A percentile compares a stretch with the other conserved stretches of the same genome.
These are phyloP conservation scores for Mylabris phalerata DNA, from an alignment of 1,140 invertebrate species.

Conservation along the genomic window DNA sequence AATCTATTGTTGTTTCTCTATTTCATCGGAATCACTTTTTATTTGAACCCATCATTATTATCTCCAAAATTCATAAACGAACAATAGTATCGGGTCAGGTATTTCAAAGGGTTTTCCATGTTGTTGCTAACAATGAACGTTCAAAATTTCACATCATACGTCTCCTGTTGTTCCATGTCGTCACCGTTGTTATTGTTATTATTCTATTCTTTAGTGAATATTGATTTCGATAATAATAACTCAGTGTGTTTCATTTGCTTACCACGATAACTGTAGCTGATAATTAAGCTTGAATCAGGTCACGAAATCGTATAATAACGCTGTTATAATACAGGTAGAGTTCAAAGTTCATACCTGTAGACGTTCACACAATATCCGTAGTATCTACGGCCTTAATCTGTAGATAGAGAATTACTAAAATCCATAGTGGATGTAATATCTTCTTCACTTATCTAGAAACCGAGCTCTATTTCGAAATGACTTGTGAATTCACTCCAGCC, in stretches of 20 bases:
- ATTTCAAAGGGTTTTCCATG: neutral
- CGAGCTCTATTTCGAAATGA: too few relatives aligned
- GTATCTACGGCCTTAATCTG: too few relatives aligned
- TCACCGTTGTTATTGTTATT: constrained; percentile 1
- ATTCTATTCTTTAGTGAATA: constrained; percentile 10
- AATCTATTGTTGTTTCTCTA: too few relatives aligned
- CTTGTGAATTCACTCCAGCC: too few relatives aligned
- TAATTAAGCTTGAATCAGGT: constrained; percentile 6
- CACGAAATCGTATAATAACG: neutral
- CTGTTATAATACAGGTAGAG: too few relatives aligned
- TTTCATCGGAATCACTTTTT: too few relatives aligned
- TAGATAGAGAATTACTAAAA: too few relatives aligned
- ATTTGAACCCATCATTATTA: neutral
- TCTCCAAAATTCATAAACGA: neutral
- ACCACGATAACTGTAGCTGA: constrained; percentile 8
- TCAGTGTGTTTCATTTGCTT: constrained; percentile 3
- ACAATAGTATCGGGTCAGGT: constrained; percentile 6
- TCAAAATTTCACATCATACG: constrained; percentile 13
- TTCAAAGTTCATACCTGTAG: too few relatives aligned
- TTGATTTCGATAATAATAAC: constrained; percentile 16
- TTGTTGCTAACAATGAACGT: constrained; percentile 9
- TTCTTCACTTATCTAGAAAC: too few relatives aligned
- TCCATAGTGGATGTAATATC: too few relatives aligned
- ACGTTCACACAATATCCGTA: too few relatives aligned
- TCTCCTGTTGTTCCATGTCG: neutral